A percentile compares a stretch with the other conserved stretches of the same genome.
These are phyloP conservation scores for Lethrus apterus DNA, from an alignment of 1,140 invertebrate genomes.

Conservation along the genomic window DNA sequence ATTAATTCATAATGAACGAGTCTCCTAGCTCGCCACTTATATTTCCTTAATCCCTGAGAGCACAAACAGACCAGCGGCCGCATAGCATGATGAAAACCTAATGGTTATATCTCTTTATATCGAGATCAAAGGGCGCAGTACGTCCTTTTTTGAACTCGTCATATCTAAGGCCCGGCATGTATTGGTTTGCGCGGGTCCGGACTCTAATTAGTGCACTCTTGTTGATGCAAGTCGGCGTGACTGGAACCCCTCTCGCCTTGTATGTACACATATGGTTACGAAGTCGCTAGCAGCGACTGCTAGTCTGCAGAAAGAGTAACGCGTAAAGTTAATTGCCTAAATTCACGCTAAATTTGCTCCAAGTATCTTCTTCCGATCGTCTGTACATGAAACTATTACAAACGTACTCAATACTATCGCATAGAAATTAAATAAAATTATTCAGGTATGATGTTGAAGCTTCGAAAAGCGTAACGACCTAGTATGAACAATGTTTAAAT, in stretches of 20 bases:
- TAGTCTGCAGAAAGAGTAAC: too few relatives aligned
- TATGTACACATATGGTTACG: too few relatives aligned
- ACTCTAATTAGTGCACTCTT: constrained; percentile 31
- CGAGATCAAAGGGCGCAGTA: constrained; percentile 40
- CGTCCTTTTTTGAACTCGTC: constrained; percentile 38
- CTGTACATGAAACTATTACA: too few relatives aligned
- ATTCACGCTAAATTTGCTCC: too few relatives aligned
- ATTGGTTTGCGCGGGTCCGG: constrained; percentile 23
- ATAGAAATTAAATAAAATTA: too few relatives aligned
- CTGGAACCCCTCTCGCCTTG: constrained; percentile 14
- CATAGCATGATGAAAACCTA: constrained; percentile 42
- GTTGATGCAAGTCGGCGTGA: constrained; percentile 25
- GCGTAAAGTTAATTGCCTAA: too few relatives aligned
- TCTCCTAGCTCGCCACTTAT: constrained; percentile 41
- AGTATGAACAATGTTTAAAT: too few relatives aligned
- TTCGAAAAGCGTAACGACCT: too few relatives aligned
- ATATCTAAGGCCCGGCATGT: constrained; percentile 30
- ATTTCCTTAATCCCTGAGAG: constrained; percentile 43
- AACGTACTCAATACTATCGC: too few relatives aligned
- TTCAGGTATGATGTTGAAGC: too few relatives aligned
- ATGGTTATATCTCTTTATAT: constrained; percentile 43
- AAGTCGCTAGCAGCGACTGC: too few relatives aligned
- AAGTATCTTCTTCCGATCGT: too few relatives aligned
- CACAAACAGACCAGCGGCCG: constrained; percentile 37
- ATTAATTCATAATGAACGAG: constrained; percentile 43